Base-by-base conservation (phyloP, 2,797 vertebrate species). In the Choloepus didactylus region DNA sequence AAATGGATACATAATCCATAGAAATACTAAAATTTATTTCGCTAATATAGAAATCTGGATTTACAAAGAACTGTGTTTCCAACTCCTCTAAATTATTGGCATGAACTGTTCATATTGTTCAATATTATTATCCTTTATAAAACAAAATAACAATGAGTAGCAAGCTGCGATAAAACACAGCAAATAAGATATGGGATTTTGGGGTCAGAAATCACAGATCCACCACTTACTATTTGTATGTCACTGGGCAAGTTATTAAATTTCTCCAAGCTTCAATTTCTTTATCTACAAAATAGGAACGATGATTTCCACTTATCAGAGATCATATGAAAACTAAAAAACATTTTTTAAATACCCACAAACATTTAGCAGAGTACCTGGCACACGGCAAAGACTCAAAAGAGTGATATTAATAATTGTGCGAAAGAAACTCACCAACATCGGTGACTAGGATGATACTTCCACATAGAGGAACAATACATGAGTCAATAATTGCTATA, bases 21-120 rank as follows among this genome's bases (percentile, higher is more conserved):
- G 82, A 76, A 93, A 70, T 73, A 38, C 3, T 35, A 0, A 70
- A 51, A 46, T 93, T 92, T 85, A 84, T 41, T 82, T 87, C 95
- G 29, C 16, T 77, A 79, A 54, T 41, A 77, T 27, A 79, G 41
- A 87, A 95, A 67, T 2, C 10, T 83, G 16, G 12, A 3, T n/a
- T 79, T 62, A 77, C 54, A 54, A 35, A 80, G 1, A 88, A 35
- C n/a, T 85, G 14, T 46, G 38, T 64, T 86, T 27, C 29, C 64
- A 76, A 35, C 2, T 75, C 21, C 0, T 89, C 21, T 76, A 85
- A 54, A 23, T 31, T 82, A 59, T 16, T 67, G 31, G 66, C 56
- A 67, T 67, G 10, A 84, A 93, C 25, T 54, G 66, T 59, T 76
- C 16, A 46, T 59, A 81, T 69, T 89, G 79, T 87, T 77, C 25